Conservation (phyloP, 2,797 vertebrate genomes). For the Lacerta viridis region DNA sequence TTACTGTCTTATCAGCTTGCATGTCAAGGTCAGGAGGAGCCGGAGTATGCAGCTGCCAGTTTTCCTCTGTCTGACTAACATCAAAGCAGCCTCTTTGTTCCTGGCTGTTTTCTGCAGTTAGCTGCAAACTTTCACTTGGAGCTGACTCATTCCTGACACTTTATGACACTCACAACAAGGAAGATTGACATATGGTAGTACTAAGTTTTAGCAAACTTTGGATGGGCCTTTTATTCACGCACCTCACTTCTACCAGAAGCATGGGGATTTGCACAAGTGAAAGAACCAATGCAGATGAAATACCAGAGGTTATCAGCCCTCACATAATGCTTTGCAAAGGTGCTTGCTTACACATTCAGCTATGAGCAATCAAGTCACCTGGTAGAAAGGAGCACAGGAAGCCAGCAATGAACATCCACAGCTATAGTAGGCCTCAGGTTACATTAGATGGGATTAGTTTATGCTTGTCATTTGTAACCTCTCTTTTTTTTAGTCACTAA, state of each 20-base stretch:
- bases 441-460: neutral
- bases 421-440: neutral
- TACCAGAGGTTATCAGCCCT: neutral
- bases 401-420: neutral
- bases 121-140: no score
- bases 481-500: neutral
- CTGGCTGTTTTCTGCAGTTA: no score
- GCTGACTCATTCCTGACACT: no score
- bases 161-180: no score
- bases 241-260: neutral
- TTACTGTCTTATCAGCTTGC: no score
- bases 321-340: neutral
- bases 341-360: neutral
- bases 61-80: no score
- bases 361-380: neutral
- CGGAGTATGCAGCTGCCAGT: no score
- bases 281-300: neutral
- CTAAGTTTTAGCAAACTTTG: neutral
- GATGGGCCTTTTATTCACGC: neutral
- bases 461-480: neutral
- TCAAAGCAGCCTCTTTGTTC: no score
- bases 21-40: no score
- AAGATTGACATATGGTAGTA: no score
- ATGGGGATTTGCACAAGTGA: neutral
- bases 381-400: neutral